Base-by-base conservation (phyloP, 2,888 invertebrate species). In the Spisula solida region DNA sequence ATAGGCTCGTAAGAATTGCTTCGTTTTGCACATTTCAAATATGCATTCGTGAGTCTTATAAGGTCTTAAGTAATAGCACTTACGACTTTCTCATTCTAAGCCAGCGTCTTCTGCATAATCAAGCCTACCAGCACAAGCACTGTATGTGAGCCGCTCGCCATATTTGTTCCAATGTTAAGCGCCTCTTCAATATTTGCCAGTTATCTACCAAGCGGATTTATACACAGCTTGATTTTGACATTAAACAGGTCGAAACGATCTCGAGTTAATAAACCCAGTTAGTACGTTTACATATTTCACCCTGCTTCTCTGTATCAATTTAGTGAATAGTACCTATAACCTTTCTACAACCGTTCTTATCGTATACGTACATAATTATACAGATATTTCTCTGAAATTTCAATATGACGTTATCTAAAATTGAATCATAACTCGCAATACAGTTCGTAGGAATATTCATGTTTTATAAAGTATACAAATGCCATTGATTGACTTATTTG, bases 171-270 rank as follows among this genome's bases (percentile, higher is more conserved):
- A n/a, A 66, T 66, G 25, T 66, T 66, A 10, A 66, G 25, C 20
- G 18, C n/a, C 18, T 56, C 56, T 56, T n/a, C 20, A 5, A 51
- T 16, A 51, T 16, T 8, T 10, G 6, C 60, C 60, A 66, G 60
- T 25, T 66, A 66, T 66, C 25, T 66, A 25, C n/a, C 25, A 25
- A 51, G 51, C 51, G 25, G 8, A 66, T 25, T 66, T 66, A n/a
- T 66, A 25, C n/a, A 25, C 60, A 66, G 60, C 60, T 66, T 66
- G 60, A 25, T n/a, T 66, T n/a, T 66, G 60, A 66, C 60, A 66
- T 25, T 66, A 25, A 66, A 10, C n/a, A 6, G 60, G 60, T n/a
- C 20, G 25, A n/a, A 66, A 25, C 60, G 60, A 66, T 25, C 25
- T n/a, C 12, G 10, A n/a, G 60, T 66, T 25, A 12, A 66, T 66